Base-by-base conservation (phyloP, 2,888 invertebrate genomes). In the Machimus rusticus region DNA sequence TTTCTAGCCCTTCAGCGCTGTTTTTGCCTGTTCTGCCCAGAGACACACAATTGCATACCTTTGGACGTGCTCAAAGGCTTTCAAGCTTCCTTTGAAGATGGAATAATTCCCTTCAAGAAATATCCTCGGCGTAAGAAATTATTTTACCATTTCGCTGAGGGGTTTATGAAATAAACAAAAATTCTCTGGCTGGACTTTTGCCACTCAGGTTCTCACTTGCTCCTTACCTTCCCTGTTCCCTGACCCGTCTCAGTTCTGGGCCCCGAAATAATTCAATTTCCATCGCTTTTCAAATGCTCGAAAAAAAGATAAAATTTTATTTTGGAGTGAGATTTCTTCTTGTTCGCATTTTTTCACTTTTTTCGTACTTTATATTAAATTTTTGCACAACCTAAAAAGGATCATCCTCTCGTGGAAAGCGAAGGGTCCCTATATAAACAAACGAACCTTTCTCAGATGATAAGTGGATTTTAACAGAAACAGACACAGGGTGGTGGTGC, bases 381-480 rank as follows among this genome's bases (percentile, higher is more conserved):
- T 55, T 81, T 37, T 81, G 31, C 51, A 46, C 28, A 81, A 55
- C 16, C 28, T 81, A 81, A 81, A 66, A 81, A 55, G 81, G 81
- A 81, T 55, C 81, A 81, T 81, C 55, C 81, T 51, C 81, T 66
- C 23, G 16, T 28, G n/a, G 31, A 51, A 46, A 51, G 37, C 19
- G 57, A 31, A 81, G 51, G 81, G 81, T 55, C 55, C 51, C 46
- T 81, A 34, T 55, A 81, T 81, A 81, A 81, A 81, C 81, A 81
- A 81, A 81, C 51, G 31, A 51, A 16, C 51, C 55, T 81, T 81
- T 81, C 55, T 81, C 16, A n/a, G 55, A 81, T 55, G 51, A 31
- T 81, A 81, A 81, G 55, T 81, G 34, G 81, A 81, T 81, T 55
- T 81, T 81, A 81, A 57, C 51, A 46, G 81, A 55, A 81, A 81